Percentiles rank a stretch among this genome's conserved stretches.
These are phyloP conservation scores for Balanococcus diminutus DNA, from an alignment of 2,888 invertebrate genomes.

Conservation along the genomic window DNA sequence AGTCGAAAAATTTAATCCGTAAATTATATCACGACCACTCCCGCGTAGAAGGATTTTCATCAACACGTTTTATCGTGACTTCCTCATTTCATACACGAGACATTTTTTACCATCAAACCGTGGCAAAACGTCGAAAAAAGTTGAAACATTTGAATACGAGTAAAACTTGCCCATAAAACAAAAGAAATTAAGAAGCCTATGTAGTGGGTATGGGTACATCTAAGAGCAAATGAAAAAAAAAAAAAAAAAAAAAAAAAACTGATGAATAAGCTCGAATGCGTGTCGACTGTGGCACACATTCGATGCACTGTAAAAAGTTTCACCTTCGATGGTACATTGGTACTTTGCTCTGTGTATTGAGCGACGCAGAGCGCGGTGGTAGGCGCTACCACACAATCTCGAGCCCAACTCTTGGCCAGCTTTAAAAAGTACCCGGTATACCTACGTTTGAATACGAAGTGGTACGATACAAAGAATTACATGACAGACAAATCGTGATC, in stretches of 20 bases:
- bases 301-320: constrained; percentile 6
- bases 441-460: not conserved
- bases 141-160: not conserved
- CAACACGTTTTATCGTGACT: constrained; percentile 32
- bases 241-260: not conserved
- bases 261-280: constrained; percentile 14
- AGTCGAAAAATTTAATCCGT: not conserved
- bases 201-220: not conserved
- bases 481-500: constrained; percentile 32
- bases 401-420: not conserved
- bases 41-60: not conserved
- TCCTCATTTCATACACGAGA: not conserved
- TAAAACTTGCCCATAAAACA: not conserved
- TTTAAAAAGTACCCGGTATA: constrained; percentile 19
- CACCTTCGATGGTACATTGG: constrained; percentile 8
- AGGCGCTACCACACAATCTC: not conserved
- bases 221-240: not conserved
- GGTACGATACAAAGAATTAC: constrained; percentile 15
- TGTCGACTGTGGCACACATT: constrained; percentile 31
- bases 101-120: not conserved
- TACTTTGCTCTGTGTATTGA: no score
- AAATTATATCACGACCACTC: not conserved
- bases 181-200: not conserved
- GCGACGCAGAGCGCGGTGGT: not conserved
- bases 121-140: not conserved